Evolutionary conservation across 2,113 vertebrate species (phyloP), one percentile per base, ranked within the genome.

Genomic region (Tylochromis polylepis): DNA sequence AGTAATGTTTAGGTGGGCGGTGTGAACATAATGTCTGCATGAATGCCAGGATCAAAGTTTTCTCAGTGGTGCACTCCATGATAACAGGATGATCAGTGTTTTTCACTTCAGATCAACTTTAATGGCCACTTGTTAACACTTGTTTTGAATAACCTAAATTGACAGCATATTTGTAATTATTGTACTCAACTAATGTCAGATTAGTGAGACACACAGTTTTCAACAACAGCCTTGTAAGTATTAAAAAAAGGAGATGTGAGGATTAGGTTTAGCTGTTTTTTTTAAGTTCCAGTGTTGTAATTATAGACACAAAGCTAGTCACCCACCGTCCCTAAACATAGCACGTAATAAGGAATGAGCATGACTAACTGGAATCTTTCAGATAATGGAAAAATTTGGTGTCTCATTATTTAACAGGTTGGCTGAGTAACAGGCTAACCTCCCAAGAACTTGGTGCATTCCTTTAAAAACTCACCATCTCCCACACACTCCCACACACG

Each of bases 401-500:
- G 62, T 82, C 60, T 88, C 77, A 60, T 92, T 89, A 91, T 41
- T 88, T 88, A 91, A 87, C 82, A 87, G 31, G 10, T 81, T 87
- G 82, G 70, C 79, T 81, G 79, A 24, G 22, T 57, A 85, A 83
- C 89, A 84, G 84, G 58, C 84, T 82, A 62, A 91, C 85, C 60
- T 65, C 55, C 58, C 72, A 86, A 78, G 56, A 89, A 83, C 84
- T 89, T 67, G 86, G 86, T 88, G 77, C 46, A 81, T 91, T 90
- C 86, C 86, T 93, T 91, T 82, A 24, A 89, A 88, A 92, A 82
- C 58, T 89, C 87, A 83, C 24, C 80, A 60, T 81, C 85, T 85
- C 89, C 90, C 92, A 93, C 90, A 9, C 81, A 86, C 87, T 31
- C 92, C 82, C 90, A 84, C 89, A 84, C 91, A 88, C 14, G 83